These are phyloP conservation scores for Anas flavirostris DNA, from an alignment of 2,797 vertebrate genomes.

Conservation along the genomic window DNA sequence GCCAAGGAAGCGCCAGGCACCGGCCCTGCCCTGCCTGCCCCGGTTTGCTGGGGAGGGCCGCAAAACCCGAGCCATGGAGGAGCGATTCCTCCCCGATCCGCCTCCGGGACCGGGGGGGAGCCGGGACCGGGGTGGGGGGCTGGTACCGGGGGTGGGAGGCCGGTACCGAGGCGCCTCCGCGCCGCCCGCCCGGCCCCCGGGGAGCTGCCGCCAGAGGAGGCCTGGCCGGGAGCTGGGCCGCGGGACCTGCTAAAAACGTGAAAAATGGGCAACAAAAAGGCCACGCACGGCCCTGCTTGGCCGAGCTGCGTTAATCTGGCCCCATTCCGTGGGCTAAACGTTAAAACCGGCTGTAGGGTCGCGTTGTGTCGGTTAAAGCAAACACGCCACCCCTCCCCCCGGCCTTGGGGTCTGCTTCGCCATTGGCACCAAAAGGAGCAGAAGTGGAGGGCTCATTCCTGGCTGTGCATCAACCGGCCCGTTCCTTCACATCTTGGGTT, in stretches of 20 bases:
- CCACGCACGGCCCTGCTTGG: rapidly evolving
- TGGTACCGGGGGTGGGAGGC: too few species aligned
- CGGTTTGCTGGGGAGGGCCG: constrained; percentile 58
- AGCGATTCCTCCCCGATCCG: constrained; percentile 61
- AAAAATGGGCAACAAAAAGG: too few species aligned
- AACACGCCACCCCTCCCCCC: too few species aligned
- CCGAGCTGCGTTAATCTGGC: neutral
- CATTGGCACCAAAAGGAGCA: neutral
- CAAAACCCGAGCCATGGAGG: constrained; percentile 75
- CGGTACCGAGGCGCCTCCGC: neutral
- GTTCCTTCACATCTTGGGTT: neutral
- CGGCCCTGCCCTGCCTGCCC: constrained; percentile 71
- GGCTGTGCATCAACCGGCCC: neutral
- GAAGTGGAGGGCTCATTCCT: neutral
- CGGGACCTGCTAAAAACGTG: too few species aligned
- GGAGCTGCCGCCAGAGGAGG: too few species aligned
- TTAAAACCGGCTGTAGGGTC: neutral
- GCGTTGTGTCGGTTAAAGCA: neutral
- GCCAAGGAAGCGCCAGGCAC: constrained; percentile 71
- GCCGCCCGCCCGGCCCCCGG: too few species aligned
- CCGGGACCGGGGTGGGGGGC: too few species aligned
- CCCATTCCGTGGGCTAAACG: neutral
- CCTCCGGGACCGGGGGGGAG: too few species aligned
- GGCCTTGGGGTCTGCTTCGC: neutral
- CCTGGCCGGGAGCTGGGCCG: too few species aligned